Conservation (phyloP, 2,888 invertebrate species). For the Tipula vernalis region DNA sequence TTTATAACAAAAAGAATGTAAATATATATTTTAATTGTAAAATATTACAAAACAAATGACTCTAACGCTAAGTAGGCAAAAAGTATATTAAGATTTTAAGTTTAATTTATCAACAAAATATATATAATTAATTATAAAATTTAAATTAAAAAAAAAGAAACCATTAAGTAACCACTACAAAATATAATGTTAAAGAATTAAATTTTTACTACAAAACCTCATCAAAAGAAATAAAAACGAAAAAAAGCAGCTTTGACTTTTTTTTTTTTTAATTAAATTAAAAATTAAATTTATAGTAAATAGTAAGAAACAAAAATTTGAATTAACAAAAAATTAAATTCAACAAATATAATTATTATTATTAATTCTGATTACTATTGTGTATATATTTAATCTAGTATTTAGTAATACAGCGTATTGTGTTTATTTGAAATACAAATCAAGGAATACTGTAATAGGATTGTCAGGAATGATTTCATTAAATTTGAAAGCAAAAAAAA, state of each 20-base stretch:
- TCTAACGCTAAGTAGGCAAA: neutral
- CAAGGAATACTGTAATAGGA: neutral
- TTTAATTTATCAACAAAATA: neutral
- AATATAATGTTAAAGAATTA: neutral
- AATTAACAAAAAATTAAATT: neutral
- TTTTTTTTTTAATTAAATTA: neutral
- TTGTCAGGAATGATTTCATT: neutral
- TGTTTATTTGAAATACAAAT: neutral
- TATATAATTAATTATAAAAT: neutral
- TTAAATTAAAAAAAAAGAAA: neutral
- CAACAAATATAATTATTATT: neutral
- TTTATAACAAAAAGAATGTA: neutral
- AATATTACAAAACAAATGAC: neutral
- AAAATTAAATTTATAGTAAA: neutral
- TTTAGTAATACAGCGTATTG: neutral
- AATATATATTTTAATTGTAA: neutral
- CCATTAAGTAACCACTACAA: neutral
- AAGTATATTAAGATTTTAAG: neutral
- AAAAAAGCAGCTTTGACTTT: neutral
- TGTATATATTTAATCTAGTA: neutral
- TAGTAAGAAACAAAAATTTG: neutral
- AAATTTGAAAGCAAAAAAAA: neutral
- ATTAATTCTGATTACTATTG: neutral
- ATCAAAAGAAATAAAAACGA: neutral
- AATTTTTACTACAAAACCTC: neutral